Percentiles rank a stretch among this genome's conserved stretches.
These are phyloP conservation scores for Alcis repandata DNA, from an alignment of 2,888 invertebrate species.

Conservation along the genomic window DNA sequence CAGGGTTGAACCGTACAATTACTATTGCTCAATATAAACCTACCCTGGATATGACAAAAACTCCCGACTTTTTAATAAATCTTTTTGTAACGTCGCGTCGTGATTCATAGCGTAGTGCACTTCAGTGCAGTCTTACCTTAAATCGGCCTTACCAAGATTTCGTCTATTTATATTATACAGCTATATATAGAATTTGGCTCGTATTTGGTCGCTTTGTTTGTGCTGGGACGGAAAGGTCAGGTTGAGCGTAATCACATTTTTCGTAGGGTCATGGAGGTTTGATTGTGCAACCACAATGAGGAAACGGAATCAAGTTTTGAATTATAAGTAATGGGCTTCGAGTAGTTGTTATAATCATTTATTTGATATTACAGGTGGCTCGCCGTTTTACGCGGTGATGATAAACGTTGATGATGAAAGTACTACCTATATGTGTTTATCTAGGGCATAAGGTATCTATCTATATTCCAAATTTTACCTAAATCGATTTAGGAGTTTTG, in stretches of 20 bases:
- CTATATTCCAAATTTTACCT: too few species aligned
- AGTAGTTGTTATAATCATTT: neutral
- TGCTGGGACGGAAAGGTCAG: slow-evolving; percentile 54
- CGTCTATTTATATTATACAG: slow-evolving; percentile 50
- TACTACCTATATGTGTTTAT: too few species aligned
- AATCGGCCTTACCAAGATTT: slow-evolving; percentile 57
- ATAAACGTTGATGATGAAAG: too few species aligned
- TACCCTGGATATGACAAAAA: too few species aligned
- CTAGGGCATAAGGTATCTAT: too few species aligned
- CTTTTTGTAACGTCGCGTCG: neutral
- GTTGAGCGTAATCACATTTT: slow-evolving; percentile 26
- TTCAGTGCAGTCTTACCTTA: slow-evolving; percentile 27
- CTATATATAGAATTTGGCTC: slow-evolving; percentile 61
- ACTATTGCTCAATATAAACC: too few species aligned
- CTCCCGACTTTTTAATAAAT: neutral
- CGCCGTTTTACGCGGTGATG: too few species aligned
- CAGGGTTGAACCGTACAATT: too few species aligned
- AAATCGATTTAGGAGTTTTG: too few species aligned
- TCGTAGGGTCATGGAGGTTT: slow-evolving; percentile 30
- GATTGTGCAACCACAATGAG: slow-evolving; percentile 30
- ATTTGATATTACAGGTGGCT: neutral
- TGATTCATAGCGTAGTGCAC: neutral
- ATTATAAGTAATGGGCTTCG: neutral
- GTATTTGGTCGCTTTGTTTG: slow-evolving; percentile 55
- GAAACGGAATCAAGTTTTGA: slow-evolving; percentile 20